Base-by-base conservation (phyloP, 2,888 invertebrate species). In the Drosophila incognita region DNA sequence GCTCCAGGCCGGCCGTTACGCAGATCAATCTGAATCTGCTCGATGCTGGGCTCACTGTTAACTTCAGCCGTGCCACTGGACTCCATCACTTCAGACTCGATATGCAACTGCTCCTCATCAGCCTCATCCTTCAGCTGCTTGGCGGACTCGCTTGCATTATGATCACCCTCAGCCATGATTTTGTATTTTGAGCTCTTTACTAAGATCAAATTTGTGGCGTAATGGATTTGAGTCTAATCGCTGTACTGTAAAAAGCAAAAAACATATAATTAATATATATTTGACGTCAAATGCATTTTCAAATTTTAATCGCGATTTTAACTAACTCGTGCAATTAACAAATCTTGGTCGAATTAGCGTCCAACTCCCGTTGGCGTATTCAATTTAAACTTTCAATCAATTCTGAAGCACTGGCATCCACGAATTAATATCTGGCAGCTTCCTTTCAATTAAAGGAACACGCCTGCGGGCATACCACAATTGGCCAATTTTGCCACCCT, bases 391-490 rank as follows among this genome's bases (percentile, higher is more conserved):
- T 42, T 62, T 56, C 56, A 53, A 73, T 73, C 35, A 53, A 13
- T 38, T 54, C 40, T 66, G 33, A 59, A 76, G 67, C 62, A 27
- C 35, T 6, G 38, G 8, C 29, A 29, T 31, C 11, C 54, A 21
- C 15, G 33, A 66, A 66, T 72, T 54, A 78, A 79, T 72, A 64
- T 72, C 31, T 66, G 60, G 35, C 33, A 7, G 27, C 27, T 65
- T 66, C 72, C 79, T 46, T 51, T 72, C 60, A 52, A 73, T 82
- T 74, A 71, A 64, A 69, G 42, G 35, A 56, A 56, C 58, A 69
- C 42, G 82, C 82, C 83, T 18, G 56, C 10, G 59, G 81, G 42
- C 57, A 33, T 49, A 18, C 11, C 27, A 35, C 57, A 56, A 38
- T 54, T 38, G 36, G 24, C 56, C 15, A 35, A 52, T 73, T 24